phyloP scores from a whole-genome alignment of 2,797 vertebrate genomes.

The Diglossa cyanea region DNA sequence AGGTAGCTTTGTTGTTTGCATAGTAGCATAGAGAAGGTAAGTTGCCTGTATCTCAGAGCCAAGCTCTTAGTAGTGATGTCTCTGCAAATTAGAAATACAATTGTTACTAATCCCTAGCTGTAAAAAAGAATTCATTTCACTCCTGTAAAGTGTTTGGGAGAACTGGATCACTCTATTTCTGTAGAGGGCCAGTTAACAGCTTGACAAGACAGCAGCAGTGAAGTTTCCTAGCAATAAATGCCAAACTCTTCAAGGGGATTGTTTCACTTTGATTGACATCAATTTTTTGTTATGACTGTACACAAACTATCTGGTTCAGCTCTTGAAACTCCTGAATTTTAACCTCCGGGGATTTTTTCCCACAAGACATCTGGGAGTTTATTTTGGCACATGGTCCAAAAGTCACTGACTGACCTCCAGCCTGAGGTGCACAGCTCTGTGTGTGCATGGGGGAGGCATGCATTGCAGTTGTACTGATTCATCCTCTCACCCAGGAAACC shows the following conservation, averaged over 20 bases:
- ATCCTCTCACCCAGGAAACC: neutral
- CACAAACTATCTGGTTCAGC: neutral
- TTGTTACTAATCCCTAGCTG: neutral
- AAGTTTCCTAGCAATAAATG: neutral
- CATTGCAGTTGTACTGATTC: neutral
- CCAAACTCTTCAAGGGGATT: neutral
- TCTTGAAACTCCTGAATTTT: neutral
- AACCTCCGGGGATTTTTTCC: neutral
- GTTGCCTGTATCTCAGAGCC: neutral
- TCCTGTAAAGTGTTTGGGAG: neutral
- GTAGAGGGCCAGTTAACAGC: conserved; percentile 1
- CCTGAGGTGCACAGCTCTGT: neutral
- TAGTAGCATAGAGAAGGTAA: neutral
- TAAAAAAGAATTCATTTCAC: conserved; percentile 26
- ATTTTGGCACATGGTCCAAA: neutral
- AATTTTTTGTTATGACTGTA: neutral
- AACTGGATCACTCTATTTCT: neutral
- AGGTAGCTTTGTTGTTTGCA: neutral
- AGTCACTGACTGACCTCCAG: neutral
- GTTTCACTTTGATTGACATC: conserved; percentile 43
- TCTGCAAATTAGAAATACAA: conserved; percentile 24
- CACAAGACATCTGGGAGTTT: neutral
- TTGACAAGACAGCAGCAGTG: neutral
- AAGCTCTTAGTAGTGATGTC: neutral
- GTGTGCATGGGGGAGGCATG: too few relatives aligned